Evolutionary conservation across 2,888 invertebrate genomes (phyloP).

Genomic region (Orthosia incerta): DNA sequence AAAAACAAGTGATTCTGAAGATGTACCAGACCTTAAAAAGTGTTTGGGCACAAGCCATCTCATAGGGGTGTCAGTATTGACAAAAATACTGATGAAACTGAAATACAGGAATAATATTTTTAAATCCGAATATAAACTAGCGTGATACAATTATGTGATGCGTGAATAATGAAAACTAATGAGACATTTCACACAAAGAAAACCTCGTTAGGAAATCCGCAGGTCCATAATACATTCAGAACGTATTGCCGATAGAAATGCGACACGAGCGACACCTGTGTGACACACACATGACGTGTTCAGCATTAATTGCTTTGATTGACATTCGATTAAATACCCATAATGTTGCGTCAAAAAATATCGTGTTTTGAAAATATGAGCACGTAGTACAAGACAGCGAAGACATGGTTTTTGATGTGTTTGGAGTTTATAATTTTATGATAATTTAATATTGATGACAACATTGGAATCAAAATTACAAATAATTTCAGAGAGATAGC

Average conservation of each 20-base stretch:
- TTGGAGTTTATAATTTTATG: constrained; percentile 11
- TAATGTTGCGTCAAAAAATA: constrained; percentile 39
- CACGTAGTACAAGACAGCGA: constrained; percentile 34
- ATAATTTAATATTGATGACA: not conserved
- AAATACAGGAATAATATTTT: not conserved
- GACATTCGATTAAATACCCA: constrained; percentile 56
- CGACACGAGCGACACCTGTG: constrained; percentile 57
- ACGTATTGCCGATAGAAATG: constrained; percentile 46
- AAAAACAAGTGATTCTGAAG: constrained; percentile 17
- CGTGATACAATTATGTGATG: constrained; percentile 16
- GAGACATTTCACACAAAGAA: constrained; percentile 37
- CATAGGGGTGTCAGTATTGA: not conserved
- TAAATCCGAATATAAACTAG: not conserved
- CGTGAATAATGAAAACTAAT: constrained; percentile 13
- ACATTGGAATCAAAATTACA: not conserved
- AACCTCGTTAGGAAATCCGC: constrained; percentile 59
- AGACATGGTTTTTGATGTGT: constrained; percentile 24
- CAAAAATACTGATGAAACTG: not conserved
- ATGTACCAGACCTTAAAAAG: not conserved
- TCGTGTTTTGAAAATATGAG: constrained; percentile 36
- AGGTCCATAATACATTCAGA: constrained; percentile 45
- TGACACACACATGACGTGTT: constrained; percentile 48
- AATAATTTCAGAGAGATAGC: not conserved
- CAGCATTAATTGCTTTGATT: constrained; percentile 56
- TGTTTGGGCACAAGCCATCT: too few species aligned